These are phyloP conservation scores for Tetranychus truncatus DNA, from an alignment of 2,888 invertebrate species.

Conservation along the genomic window DNA sequence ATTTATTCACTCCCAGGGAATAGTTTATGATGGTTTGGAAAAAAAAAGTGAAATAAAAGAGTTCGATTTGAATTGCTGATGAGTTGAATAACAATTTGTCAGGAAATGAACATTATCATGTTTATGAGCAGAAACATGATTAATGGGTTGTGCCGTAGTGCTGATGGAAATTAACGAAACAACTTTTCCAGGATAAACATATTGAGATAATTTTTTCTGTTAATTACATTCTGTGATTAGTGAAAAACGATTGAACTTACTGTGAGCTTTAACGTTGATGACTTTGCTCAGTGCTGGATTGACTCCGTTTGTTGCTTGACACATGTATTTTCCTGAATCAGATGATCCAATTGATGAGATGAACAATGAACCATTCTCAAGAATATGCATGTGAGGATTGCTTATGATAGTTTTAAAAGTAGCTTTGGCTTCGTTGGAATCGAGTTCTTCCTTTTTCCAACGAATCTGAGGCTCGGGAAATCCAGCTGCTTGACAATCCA, in stretches of 20 bases:
- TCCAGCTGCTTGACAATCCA: conserved; percentile 29
- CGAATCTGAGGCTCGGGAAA: conserved; percentile 32
- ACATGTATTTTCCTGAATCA: conserved; percentile 34
- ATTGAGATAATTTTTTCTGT: no score
- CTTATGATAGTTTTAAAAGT: conserved; percentile 28
- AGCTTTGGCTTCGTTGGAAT: conserved; percentile 14
- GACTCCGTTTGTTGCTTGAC: conserved; percentile 34
- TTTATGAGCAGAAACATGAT: no score
- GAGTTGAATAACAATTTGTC: no score
- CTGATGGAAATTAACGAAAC: no score
- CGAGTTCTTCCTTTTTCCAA: conserved; percentile 24
- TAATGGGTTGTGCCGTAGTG: no score
- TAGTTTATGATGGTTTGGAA: no score
- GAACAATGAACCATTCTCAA: conserved; percentile 33
- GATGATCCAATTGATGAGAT: conserved; percentile 31
- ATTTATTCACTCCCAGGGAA: no score
- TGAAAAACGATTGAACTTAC: conserved; percentile 28
- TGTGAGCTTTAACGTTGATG: conserved; percentile 32
- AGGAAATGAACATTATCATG: no score
- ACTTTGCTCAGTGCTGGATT: conserved; percentile 34
- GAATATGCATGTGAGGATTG: conserved; percentile 29
- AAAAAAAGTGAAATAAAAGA: no score
- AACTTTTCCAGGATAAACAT: no score
- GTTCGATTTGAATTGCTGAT: no score
- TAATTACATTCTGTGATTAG: no score